These are phyloP conservation scores for Linyphia triangularis DNA, from an alignment of 2,888 invertebrate species.

Conservation along the genomic window DNA sequence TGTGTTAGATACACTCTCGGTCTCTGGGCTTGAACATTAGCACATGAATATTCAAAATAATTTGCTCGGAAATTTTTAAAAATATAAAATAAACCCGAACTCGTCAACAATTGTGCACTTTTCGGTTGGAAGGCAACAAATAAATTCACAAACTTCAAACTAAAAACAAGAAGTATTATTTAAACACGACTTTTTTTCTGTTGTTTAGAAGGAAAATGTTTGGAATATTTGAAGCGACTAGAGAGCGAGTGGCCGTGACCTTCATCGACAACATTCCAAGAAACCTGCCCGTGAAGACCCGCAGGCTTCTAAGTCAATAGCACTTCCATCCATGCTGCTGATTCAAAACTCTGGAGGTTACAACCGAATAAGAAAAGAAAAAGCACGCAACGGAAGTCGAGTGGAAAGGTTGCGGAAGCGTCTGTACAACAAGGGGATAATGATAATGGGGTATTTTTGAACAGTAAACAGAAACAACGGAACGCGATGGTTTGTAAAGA, in stretches of 20 bases:
- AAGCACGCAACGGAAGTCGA: constrained; percentile 22
- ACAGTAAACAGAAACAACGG: constrained; percentile 10
- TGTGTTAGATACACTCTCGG: too few relatives aligned
- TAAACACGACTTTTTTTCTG: background rate
- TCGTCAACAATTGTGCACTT: too few relatives aligned
- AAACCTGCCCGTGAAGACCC: constrained; percentile 41
- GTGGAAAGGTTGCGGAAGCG: constrained; percentile 46
- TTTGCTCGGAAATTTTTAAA: too few relatives aligned
- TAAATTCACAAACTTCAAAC: too few relatives aligned
- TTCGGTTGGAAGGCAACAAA: too few relatives aligned
- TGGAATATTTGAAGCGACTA: background rate
- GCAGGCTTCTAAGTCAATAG: constrained; percentile 30
- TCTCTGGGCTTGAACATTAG: too few relatives aligned
- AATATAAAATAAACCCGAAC: too few relatives aligned
- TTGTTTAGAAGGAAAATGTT: constrained; percentile 10
- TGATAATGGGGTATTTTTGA: background rate
- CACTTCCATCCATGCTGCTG: constrained; percentile 22
- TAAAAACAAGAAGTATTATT: background rate
- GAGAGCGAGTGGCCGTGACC: constrained; percentile 36
- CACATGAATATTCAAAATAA: too few relatives aligned
- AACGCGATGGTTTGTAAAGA: background rate
- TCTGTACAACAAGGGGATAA: constrained; percentile 5
- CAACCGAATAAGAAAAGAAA: constrained; percentile 11
- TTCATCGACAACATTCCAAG: constrained; percentile 52
- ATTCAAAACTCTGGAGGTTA: constrained; percentile 8